Evolutionary conservation across 2,797 vertebrate species (phyloP), one percentile per base, ranked within the genome.

Genomic region (Remorina albescens): DNA sequence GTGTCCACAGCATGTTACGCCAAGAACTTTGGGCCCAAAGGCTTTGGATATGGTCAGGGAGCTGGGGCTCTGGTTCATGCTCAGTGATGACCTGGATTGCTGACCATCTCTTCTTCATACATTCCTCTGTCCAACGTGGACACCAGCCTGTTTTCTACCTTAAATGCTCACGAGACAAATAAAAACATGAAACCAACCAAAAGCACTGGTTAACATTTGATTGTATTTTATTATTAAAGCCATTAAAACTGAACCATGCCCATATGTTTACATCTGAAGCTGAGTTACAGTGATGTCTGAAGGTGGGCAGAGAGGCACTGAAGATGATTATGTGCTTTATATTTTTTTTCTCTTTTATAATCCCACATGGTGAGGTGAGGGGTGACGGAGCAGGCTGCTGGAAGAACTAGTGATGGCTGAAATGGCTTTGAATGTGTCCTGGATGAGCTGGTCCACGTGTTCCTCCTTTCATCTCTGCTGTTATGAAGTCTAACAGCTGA

Each of bases 11-110:
- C 95, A 36, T 99, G 98, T 76, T 99, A 99, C 0, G 98, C 96
- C 7, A 99, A 98, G 96, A 98, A 97, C 94, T 99, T 98, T 28
- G 98, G 98, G 34, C 98, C 98, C 28, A 99, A 99, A 87, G 98
- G 98, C 19, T 98, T 99, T 49, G 98, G 98, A 23, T 99, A 96
- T 0, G 97, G 98, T 62, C 98, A 99, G 71, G 98, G 98, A 66
- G 97, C 98, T 0, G 98, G 98, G 0, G 97, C 98, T 34, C 95
- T 99, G 0, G 96, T 97, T 61, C 97, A 99, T 0, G 96, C 97
- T 54, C 94, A 96, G 91, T 99, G 91, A 96, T 21, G 12, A 11
- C 4, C 60, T 18, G 56, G 60, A 75, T 9, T 58, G 0, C 7
- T 11, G 42, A 72, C 44, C 9, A 21, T 50, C 59, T 44, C 46